Base-by-base conservation (phyloP, 1,140 invertebrate genomes). In the Lepidurus apus region DNA sequence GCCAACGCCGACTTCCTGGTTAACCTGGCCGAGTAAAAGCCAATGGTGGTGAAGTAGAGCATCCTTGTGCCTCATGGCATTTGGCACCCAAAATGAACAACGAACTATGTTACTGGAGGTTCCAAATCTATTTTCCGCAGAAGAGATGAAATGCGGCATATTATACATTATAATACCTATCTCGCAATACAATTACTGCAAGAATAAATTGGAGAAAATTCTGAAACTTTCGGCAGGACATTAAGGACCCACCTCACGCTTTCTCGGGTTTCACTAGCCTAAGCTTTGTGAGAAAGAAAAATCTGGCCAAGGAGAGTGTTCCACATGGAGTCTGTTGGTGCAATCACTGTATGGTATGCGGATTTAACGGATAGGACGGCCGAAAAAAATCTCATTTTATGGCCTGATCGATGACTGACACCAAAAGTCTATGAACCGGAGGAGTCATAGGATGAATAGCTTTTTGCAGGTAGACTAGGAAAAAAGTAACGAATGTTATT, bases 11-110 rank as follows among this genome's bases (percentile, higher is more conserved):
- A 65, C 53, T 65, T 65, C 53, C 53, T 65, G 53, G 53, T 65
- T 65, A 65, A 65, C 53, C 53, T 65, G 53, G 53, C 53, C 53
- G 53, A 65, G 53, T 47, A 65, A 65, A 65, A 65, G 13, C 53
- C 53, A 65, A 65, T 17, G 53, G 21, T 65, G 53, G 7, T 21
- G 53, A 65, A 65, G 53, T 65, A 65, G 53, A 65, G 53, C 53
- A 65, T 65, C 53, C 13, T 65, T 65, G 13, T 65, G 53, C 53
- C 53, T 65, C 53, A 65, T 65, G 53, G 53, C 53, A 65, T 17
- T 65, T 65, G 53, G 53, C 53, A n/a, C 53, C 8, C 53, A 21
- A 65, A 65, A 17, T 65, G 53, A 65, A 65, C 53, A 65, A 65
- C 53, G 53, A 21, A 65, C 53, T 65, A 8, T 7, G 53, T 34